A percentile compares a stretch with the other conserved stretches of the same genome.
Evolutionary conservation across 2,797 vertebrate species (phyloP).

Genomic region (Jordanella pulchra): DNA sequence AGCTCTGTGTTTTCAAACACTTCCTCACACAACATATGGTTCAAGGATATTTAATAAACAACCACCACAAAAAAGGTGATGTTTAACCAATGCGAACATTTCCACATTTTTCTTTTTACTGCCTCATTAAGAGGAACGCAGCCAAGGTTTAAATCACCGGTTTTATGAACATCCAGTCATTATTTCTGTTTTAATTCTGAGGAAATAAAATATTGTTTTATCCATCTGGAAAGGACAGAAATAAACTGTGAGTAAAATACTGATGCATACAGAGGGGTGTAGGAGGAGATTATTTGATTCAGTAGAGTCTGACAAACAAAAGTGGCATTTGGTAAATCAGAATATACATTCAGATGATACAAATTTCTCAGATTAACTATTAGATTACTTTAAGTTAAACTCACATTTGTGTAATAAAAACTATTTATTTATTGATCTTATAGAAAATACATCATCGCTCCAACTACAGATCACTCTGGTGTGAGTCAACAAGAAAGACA

Average conservation of each 20-base stretch:
- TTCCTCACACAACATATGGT: constrained; percentile 1
- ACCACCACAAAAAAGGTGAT: constrained; percentile 10
- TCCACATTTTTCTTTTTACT: not conserved
- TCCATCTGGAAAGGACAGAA: constrained; percentile 3
- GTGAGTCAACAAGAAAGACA: too few species aligned
- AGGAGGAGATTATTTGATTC: not conserved
- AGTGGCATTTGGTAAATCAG: not conserved
- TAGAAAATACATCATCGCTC: too few species aligned
- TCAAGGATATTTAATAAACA: not conserved
- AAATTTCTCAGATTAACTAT: not conserved
- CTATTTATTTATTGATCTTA: too few species aligned
- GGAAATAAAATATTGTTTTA: not conserved
- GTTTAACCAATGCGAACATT: not conserved
- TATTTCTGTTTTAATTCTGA: constrained; percentile 8
- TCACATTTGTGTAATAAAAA: too few species aligned
- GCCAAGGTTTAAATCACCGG: not conserved
- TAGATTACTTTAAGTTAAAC: too few species aligned
- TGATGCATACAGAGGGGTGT: not conserved
- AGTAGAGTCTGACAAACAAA: too few species aligned
- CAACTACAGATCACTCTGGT: too few species aligned
- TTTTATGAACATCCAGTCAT: not conserved
- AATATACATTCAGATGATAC: not conserved
- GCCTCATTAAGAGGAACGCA: not conserved
- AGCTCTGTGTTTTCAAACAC: constrained; percentile 6
- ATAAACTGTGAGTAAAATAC: constrained; percentile 1